Conservation (phyloP, 2,113 vertebrate species). For the Ophiodon elongatus region DNA sequence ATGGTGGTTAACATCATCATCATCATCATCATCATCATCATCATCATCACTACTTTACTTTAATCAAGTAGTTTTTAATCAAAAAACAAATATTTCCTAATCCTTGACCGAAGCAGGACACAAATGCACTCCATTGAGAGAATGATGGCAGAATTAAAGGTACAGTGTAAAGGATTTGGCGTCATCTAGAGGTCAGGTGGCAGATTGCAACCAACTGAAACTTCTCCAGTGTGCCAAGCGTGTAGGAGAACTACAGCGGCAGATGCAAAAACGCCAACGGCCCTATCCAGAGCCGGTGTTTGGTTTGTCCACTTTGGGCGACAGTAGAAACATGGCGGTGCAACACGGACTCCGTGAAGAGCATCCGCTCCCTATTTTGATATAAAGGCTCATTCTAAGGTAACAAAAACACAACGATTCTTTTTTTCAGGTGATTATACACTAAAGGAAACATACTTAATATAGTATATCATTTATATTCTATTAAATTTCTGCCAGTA, state of each 20-base stretch:
- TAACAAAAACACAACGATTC: background rate
- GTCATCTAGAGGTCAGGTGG: no score
- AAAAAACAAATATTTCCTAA: background rate
- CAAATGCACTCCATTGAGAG: background rate
- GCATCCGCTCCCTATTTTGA: background rate
- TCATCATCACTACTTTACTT: background rate
- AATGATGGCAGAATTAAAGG: background rate
- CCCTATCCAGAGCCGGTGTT: background rate
- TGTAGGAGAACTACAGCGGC: no score
- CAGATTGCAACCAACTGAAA: no score
- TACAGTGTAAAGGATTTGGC: no score
- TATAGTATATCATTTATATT: no score
- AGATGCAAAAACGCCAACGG: no score
- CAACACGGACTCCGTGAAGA: background rate
- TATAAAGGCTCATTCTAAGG: background rate
- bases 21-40: no score
- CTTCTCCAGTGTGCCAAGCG: no score
- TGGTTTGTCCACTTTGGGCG: background rate
- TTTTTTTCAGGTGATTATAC: no score
- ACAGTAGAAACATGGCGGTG: background rate
- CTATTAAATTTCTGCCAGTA: background rate
- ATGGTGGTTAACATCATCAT: no score
- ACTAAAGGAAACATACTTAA: no score
- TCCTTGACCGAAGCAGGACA: background rate
- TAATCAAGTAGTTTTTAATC: background rate